Evolutionary conservation across 2,113 vertebrate genomes (phyloP), one percentile per base, ranked within the genome.

Genomic region (Amazona guildingii): DNA sequence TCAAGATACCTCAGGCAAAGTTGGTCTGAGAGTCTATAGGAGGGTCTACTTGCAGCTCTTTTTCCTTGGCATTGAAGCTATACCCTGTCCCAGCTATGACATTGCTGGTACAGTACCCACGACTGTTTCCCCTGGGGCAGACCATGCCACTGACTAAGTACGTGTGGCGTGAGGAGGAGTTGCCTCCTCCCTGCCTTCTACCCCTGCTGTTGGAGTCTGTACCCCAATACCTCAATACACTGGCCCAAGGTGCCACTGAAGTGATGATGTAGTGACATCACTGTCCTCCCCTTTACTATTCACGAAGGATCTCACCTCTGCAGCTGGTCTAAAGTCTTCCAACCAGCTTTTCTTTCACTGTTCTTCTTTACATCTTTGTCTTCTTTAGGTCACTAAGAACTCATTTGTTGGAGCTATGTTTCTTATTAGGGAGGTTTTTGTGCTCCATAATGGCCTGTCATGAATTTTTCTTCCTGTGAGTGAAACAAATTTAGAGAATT

Each of bases 151-250:
- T 46, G 35, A 29, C 8, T 88, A 62, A 64, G 62, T 35, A 18
- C 3, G 14, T 2, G 33, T 77, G 35, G 8, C 29, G 49, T 0
- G 0, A 88, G 37, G 49, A 18, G n/a, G 66, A 57, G 27, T 44
- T 81, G 11, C 7, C 37, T 62, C 62, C 48, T 73, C 67, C 13
- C 3, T 18, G 15, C 27, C 21, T 55, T 64, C 66, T 90, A 17
- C 33, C 31, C 11, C 28, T 76, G 0, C 17, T 64, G 51, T 25
- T 39, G 44, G 67, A 68, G 13, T 9, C 68, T 35, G 23, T 77
- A 83, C 35, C 54, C 19, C 9, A 25, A 9, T 10, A 54, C 11
- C 49, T 17, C 11, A 28, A 10, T 9, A 63, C 11, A 17, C 18
- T 35, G 35, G 7, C 41, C 41, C 14, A 14, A 70, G 72, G 13